Evolutionary conservation across 2,888 invertebrate genomes (phyloP).

Genomic region (Ormyrus rosae): DNA sequence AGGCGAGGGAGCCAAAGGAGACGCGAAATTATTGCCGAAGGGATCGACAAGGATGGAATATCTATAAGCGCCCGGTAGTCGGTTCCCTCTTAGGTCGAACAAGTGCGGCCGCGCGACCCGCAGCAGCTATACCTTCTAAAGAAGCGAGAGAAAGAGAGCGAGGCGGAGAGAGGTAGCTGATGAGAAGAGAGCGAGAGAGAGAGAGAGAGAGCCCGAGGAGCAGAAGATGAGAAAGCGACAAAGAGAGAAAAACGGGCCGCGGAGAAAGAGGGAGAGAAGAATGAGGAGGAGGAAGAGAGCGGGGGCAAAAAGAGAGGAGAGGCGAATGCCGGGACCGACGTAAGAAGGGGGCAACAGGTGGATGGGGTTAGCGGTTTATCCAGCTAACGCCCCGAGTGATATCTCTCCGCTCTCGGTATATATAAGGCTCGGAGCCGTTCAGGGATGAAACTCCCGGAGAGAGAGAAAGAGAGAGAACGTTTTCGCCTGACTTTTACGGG

Average conservation of each 20-base stretch:
- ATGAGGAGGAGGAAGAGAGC: slow-evolving; percentile 5
- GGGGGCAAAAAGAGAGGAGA: slow-evolving; percentile 7
- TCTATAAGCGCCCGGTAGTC: slow-evolving; percentile 25
- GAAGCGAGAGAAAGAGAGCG: slow-evolving; percentile 6
- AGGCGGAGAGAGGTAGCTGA: slow-evolving; percentile 3
- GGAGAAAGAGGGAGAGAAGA: slow-evolving; percentile 35
- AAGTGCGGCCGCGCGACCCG: slow-evolving; percentile 21
- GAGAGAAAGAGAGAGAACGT: slow-evolving; percentile 1
- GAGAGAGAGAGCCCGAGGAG: slow-evolving; percentile 26
- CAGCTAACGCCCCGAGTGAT: slow-evolving; percentile 73
- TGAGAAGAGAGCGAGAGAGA: slow-evolving; percentile 9
- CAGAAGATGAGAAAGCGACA: background rate
- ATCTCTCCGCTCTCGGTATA: slow-evolving; percentile 61
- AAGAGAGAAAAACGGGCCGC: slow-evolving; percentile 51
- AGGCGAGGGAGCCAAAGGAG: slow-evolving; percentile 3
- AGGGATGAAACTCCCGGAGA: slow-evolving; percentile 31
- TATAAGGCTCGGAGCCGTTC: slow-evolving; percentile 34
- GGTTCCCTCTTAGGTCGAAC: slow-evolving; percentile 24
- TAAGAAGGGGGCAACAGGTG: slow-evolving; percentile 75
- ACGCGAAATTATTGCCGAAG: slow-evolving; percentile 38
- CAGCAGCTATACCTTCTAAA: slow-evolving; percentile 9
- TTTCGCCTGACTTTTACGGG: slow-evolving; percentile 13
- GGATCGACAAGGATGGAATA: slow-evolving; percentile 30
- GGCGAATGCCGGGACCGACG: slow-evolving; percentile 60
- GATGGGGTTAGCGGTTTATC: slow-evolving; percentile 75